Base-by-base conservation (phyloP, 2,888 invertebrate species). In the Gastracanthus pulcherrimus region DNA sequence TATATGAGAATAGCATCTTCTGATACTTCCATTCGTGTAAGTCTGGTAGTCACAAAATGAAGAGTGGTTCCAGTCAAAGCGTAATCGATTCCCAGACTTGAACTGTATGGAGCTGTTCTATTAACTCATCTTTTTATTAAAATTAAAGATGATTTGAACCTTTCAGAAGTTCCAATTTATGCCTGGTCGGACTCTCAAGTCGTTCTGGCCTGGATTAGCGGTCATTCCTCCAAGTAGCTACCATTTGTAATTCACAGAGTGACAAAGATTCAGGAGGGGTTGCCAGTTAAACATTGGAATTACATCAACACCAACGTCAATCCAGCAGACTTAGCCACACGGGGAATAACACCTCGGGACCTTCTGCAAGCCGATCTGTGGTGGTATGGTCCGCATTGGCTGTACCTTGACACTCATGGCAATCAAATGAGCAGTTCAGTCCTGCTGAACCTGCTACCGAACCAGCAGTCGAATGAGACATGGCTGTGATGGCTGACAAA, bases 41-140 rank as follows among this genome's bases (percentile, higher is more conserved):
- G 3, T 16, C n/a, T 48, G 48, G 3, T 48, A 3, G n/a, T 16
- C 7, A 3, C 48, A 5, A 48, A 48, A 16, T 13, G 7, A 5
- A 48, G 13, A 16, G 48, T 48, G 7, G 48, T 16, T 16, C 48
- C 48, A 48, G 48, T 48, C 11, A 48, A 48, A 48, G 13, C 48
- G 3, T 16, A 9, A 3, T 9, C 16, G 3, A 48, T 48, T 9
- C n/a, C 48, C 3, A 9, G 48, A 16, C 48, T 48, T 3, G n/a
- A 48, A n/a, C n/a, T 48, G 13, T 48, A 16, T 16, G 48, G 48
- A 48, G 48, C 48, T 3, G 3, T 16, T 19, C 29, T 11, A 48
- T 34, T n/a, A 36, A 62, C 71, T 9, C 79, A 83, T 3, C n/a
- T 48, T 3, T 3, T 48, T 3, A n/a, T 16, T 3, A n/a, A 48